Evolutionary conservation across 92 coral and sea anemone species (phyloP).

Genomic region (Siderastrea radians): DNA sequence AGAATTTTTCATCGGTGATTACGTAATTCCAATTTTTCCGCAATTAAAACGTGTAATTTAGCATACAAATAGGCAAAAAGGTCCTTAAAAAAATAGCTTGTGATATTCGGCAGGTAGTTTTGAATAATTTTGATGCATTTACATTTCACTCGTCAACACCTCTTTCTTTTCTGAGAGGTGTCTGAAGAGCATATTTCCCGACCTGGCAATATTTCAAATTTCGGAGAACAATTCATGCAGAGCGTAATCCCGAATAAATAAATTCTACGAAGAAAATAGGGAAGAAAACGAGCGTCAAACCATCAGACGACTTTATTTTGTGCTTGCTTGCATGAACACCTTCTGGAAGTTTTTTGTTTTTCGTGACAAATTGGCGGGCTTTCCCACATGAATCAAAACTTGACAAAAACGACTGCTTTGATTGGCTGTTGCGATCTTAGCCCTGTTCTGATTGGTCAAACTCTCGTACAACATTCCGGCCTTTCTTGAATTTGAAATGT

Average conservation of each 20-base stretch:
- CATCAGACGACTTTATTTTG: background rate
- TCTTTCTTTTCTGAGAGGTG: background rate
- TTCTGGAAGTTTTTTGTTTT: background rate
- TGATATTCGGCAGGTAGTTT: background rate
- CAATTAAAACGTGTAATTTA: background rate
- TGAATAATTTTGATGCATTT: background rate
- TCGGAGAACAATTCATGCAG: background rate
- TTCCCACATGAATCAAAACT: constrained; percentile 27
- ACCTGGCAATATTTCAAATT: background rate
- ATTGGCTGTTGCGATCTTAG: background rate
- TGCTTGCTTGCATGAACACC: too few species aligned
- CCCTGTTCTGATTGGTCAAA: constrained; percentile 22
- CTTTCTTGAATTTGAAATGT: background rate
- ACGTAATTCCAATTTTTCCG: background rate
- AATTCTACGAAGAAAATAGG: background rate
- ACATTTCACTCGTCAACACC: background rate
- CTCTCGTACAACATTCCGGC: background rate
- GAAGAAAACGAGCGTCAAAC: background rate
- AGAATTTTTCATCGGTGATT: too few species aligned
- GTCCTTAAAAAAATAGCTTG: background rate
- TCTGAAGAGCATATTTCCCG: background rate
- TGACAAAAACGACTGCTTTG: constrained; percentile 5
- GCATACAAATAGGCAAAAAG: background rate
- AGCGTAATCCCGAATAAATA: background rate
- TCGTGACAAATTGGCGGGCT: constrained; percentile 38